Conservation (phyloP, 2,888 invertebrate species). For the Ochropleura plecta region DNA sequence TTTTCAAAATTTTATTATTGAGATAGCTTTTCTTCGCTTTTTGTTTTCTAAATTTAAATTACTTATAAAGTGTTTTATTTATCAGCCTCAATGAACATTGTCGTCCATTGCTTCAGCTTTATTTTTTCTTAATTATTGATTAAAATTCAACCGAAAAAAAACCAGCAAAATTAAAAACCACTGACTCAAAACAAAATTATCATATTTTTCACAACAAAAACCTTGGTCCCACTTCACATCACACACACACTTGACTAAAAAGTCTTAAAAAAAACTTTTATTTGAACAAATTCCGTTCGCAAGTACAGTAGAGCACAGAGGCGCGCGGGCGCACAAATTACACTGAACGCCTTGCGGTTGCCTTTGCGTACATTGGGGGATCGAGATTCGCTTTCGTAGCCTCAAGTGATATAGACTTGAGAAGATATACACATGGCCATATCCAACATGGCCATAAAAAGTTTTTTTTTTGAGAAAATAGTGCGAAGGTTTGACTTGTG, state of each 20-base stretch:
- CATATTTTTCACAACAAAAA: constrained; percentile 14
- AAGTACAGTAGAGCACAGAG: constrained; percentile 67
- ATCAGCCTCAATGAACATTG: too few species aligned
- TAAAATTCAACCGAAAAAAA: background rate
- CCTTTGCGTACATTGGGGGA: constrained; percentile 81
- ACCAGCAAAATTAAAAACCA: background rate
- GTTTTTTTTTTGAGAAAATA: constrained; percentile 13
- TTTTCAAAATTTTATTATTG: background rate
- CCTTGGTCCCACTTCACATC: constrained; percentile 58
- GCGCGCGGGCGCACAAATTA: constrained; percentile 84
- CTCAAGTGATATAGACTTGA: constrained; percentile 80
- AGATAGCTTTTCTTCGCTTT: background rate
- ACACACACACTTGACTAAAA: constrained; percentile 41
- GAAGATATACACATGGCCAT: constrained; percentile 80
- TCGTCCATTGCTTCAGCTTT: background rate
- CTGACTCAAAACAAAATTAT: constrained; percentile 25
- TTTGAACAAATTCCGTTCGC: constrained; percentile 50
- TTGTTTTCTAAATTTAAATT: background rate
- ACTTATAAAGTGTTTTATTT: background rate
- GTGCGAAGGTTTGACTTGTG: constrained; percentile 20
- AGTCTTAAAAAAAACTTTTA: constrained; percentile 16
- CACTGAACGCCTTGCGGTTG: constrained; percentile 79
- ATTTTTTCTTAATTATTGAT: background rate
- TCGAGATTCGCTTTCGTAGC: constrained; percentile 87
- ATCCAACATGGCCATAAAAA: background rate